Conservation (phyloP, 2,113 vertebrate genomes). For the Emydocephalus ijimae region DNA sequence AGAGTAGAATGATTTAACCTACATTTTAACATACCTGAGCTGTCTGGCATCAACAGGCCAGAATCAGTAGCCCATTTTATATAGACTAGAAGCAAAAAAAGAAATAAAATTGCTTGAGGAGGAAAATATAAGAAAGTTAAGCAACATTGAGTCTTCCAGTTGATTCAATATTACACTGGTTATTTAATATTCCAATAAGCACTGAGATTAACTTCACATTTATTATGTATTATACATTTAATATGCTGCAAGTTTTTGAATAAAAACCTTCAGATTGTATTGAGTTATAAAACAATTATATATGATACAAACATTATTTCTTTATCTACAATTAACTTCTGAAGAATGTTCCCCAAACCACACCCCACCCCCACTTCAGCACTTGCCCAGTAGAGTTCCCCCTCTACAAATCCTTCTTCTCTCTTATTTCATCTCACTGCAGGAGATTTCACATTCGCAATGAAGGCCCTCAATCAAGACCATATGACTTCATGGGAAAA, state of each 20-base stretch:
- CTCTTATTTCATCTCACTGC: conserved; percentile 2
- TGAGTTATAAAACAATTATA: conserved; percentile 43
- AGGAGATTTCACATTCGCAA: conserved; percentile 23
- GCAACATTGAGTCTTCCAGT: conserved; percentile 36
- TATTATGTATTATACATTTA: conserved; percentile 25
- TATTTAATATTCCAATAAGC: conserved; percentile 30
- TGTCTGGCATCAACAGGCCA: conserved; percentile 22
- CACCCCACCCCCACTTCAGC: not conserved
- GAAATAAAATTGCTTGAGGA: not conserved
- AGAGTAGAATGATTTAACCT: conserved; percentile 5
- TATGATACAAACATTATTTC: conserved; percentile 27
- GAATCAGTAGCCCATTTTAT: not conserved
- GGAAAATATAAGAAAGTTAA: not conserved
- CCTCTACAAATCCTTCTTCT: not conserved
- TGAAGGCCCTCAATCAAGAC: not conserved
- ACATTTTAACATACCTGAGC: conserved; percentile 6
- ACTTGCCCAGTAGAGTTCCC: not conserved
- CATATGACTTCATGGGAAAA: not conserved
- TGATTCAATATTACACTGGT: conserved; percentile 13
- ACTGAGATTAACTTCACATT: conserved; percentile 27
- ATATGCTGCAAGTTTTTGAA: conserved; percentile 45
- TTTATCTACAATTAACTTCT: conserved; percentile 1
- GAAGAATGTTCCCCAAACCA: not conserved
- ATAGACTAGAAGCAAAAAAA: conserved; percentile 14
- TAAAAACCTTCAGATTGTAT: conserved; percentile 15